Base-by-base conservation (phyloP, 1,140 invertebrate genomes). In the Eumaeus atala region DNA sequence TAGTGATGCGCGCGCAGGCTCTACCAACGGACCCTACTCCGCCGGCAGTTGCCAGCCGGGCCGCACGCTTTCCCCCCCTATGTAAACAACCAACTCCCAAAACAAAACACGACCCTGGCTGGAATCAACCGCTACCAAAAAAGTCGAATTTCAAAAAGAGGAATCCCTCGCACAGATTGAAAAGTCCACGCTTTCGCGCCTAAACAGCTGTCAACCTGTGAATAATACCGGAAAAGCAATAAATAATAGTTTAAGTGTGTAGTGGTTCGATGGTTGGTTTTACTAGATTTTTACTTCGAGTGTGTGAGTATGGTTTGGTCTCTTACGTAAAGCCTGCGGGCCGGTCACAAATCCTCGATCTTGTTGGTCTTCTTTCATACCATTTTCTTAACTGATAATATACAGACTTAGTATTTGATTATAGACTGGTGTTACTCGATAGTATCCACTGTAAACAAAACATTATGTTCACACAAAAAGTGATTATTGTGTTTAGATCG, bases 31-130 rank as follows among this genome's bases (percentile, higher is more conserved):
- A 60, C 50, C 54, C 64, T 72, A 84, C 70, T 77, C 53, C 72
- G 80, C 76, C 77, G 77, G 77, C 73, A 84, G 77, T 79, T 47
- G 52, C 62, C 77, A 74, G 80, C 80, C 77, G 68, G 77, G 77
- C 69, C 65, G 63, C 77, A 76, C 80, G 77, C 71, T 60, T 70
- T 51, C 59, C 58, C 53, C 60, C 59, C 47, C 59, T 61, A 72
- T 54, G 70, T 79, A 79, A 80, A 83, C 75, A 77, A n/a, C n/a
- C n/a, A 68, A 12, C 66, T 55, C 64, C 51, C 63, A 68, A 74
- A 84, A 76, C 72, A 76, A 79, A 76, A 77, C 71, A 74, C 74
- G 72, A 75, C 70, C 80, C 77, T 74, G 80, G 80, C 78, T 78
- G 76, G 69, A 70, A 61, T 64, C 48, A 54, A 56, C 59, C 55